A percentile compares a stretch with the other conserved stretches of the same genome.
Evolutionary conservation across 2,888 invertebrate genomes (phyloP).

Genomic region (Lamellibrachia satsuma): DNA sequence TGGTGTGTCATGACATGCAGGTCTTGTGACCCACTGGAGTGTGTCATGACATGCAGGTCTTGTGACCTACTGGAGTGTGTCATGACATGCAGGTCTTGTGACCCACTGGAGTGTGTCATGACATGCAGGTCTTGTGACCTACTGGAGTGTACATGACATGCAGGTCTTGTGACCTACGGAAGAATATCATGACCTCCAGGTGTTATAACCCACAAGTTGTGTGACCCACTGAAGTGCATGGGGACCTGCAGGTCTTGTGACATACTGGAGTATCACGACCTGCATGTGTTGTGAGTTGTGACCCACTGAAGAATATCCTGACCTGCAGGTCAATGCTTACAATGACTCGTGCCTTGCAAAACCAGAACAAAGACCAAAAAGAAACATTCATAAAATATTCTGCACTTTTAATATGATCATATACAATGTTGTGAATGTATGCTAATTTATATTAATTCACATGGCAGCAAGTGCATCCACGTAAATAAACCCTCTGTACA

Average conservation of each 20-base stretch:
- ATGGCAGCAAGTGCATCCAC: slow-evolving; percentile 17
- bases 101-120: background rate
- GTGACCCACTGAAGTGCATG: background rate
- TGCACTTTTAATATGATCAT: background rate
- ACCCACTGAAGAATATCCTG: background rate
- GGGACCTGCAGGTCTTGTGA: background rate
- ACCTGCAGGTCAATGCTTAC: background rate
- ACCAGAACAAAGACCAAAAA: background rate
- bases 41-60: background rate
- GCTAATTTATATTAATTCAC: background rate
- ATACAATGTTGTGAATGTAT: background rate
- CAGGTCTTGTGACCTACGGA: too few relatives aligned
- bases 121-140: background rate
- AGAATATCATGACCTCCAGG: background rate
- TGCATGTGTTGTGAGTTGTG: background rate
- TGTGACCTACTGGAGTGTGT: background rate
- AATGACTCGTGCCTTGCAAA: background rate
- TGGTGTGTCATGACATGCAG: background rate
- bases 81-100: too few relatives aligned
- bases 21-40: background rate
- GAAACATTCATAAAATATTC: background rate
- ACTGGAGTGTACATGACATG: background rate
- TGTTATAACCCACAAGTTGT: background rate
- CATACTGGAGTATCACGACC: background rate
- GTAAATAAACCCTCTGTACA: slow-evolving; percentile 8